phyloP scores from a whole-genome alignment of 1,140 invertebrate genomes.

The Rhopalosiphum padi region DNA sequence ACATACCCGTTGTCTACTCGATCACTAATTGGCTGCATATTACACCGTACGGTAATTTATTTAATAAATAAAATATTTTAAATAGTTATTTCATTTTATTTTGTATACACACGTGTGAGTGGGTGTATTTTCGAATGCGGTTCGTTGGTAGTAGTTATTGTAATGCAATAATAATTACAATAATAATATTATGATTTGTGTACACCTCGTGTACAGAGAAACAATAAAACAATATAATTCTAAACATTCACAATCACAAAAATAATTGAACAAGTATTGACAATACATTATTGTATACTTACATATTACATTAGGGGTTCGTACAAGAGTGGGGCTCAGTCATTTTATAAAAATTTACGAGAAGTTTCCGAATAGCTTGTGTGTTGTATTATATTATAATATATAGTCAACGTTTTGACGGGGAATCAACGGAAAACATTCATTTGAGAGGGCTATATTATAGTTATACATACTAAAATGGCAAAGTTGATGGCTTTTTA shows the following conservation, averaged over 20 bases:
- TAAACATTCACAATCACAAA: slow-evolving; percentile 40
- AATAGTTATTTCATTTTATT: background rate
- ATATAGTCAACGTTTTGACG: background rate
- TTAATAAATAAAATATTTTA: slow-evolving; percentile 24
- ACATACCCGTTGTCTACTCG: slow-evolving; percentile 42
- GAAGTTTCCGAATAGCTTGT: slow-evolving; percentile 10
- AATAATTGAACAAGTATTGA: slow-evolving; percentile 38
- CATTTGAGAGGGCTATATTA: background rate
- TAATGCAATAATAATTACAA: background rate
- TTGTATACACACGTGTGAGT: background rate
- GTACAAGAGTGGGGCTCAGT: slow-evolving; percentile 37
- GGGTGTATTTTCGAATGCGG: background rate
- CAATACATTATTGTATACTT: slow-evolving; percentile 9
- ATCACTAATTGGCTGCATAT: slow-evolving; percentile 19
- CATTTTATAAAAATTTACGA: slow-evolving; percentile 49
- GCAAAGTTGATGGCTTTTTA: slow-evolving; percentile 53
- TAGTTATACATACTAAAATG: slow-evolving; percentile 50
- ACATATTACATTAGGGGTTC: background rate
- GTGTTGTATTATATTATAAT: background rate
- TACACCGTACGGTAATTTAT: background rate
- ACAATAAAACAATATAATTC: slow-evolving; percentile 1
- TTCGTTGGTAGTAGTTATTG: background rate
- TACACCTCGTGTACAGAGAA: background rate
- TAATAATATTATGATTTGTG: background rate
- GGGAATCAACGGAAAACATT: slow-evolving; percentile 1